Evolutionary conservation across 2,113 vertebrate species (phyloP).

Genomic region (Pteruthius melanotis): DNA sequence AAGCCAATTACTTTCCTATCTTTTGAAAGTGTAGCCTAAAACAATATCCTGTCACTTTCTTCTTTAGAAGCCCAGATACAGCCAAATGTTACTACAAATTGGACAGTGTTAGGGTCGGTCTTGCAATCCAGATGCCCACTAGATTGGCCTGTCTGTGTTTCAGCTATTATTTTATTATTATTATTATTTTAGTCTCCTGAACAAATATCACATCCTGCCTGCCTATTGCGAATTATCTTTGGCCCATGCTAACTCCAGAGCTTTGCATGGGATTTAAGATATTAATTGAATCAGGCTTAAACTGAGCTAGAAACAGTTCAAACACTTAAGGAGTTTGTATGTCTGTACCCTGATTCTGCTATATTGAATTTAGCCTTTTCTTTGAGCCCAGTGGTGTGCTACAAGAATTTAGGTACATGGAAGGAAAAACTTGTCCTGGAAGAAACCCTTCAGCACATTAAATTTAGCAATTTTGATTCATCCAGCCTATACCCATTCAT

Average conservation of each 20-base stretch:
- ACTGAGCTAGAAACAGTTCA: not conserved
- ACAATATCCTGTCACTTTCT: not conserved
- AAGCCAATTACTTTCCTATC: not conserved
- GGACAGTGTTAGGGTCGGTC: not conserved
- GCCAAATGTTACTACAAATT: not conserved
- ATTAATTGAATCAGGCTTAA: not conserved
- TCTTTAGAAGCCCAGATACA: not conserved
- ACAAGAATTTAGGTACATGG: not conserved
- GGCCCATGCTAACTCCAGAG: not conserved
- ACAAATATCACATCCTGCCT: not conserved
- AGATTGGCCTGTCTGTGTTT: fast-evolving
- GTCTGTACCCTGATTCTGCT: not conserved
- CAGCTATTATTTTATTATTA: not conserved
- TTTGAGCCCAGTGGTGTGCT: not conserved
- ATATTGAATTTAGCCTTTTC: not conserved
- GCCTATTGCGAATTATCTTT: not conserved
- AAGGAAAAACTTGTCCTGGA: not conserved
- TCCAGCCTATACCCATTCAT: not conserved
- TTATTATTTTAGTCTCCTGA: not conserved
- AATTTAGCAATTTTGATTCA: not conserved
- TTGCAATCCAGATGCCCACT: not conserved
- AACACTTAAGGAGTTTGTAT: not conserved
- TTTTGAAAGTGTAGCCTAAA: not conserved
- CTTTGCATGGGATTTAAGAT: not conserved
- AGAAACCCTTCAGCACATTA: not conserved